A percentile compares a stretch with the other conserved stretches of the same genome.
These are phyloP conservation scores for Tupaia tana DNA, from an alignment of 2,113 vertebrate genomes.

Conservation along the genomic window DNA sequence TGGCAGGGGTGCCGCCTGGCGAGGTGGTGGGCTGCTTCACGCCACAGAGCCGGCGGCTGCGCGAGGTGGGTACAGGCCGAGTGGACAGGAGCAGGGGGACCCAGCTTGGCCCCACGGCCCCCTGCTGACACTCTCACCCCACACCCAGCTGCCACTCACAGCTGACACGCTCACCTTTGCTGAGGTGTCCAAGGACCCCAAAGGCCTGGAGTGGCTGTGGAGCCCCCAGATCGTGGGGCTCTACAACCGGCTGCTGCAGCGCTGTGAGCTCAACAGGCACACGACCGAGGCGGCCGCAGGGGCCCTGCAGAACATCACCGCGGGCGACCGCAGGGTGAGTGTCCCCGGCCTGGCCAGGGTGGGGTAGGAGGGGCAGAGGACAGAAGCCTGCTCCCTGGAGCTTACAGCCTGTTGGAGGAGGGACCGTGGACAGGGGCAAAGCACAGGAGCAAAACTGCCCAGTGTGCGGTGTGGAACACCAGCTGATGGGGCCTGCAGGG, in stretches of 20 bases:
- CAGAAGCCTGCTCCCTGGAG: not conserved
- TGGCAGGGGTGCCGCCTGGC: conserved; percentile 59
- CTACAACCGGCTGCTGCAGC: conserved; percentile 93
- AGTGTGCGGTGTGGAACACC: too few species aligned
- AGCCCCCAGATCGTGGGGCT: conserved; percentile 93
- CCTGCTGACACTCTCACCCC: rapidly evolving
- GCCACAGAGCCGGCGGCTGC: conserved; percentile 91
- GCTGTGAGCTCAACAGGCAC: conserved; percentile 89
- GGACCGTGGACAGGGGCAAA: not conserved
- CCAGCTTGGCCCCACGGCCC: not conserved
- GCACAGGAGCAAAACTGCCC: too few species aligned
- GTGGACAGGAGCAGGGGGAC: not conserved
- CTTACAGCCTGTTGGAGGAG: not conserved
- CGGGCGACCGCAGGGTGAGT: conserved; percentile 93
- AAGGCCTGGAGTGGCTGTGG: conserved; percentile 97
- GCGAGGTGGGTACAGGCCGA: conserved; percentile 85
- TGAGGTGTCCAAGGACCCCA: conserved; percentile 93
- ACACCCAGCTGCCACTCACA: conserved; percentile 84
- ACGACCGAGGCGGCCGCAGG: conserved; percentile 93
- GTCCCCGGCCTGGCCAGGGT: rapidly evolving
- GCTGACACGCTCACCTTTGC: conserved; percentile 91
- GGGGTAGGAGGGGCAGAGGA: not conserved
- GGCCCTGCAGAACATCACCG: conserved; percentile 96
- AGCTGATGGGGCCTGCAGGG: too few species aligned
- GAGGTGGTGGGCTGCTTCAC: conserved; percentile 95